These are phyloP conservation scores for Xenops minutus DNA, from an alignment of 2,797 vertebrate species.

Conservation along the genomic window DNA sequence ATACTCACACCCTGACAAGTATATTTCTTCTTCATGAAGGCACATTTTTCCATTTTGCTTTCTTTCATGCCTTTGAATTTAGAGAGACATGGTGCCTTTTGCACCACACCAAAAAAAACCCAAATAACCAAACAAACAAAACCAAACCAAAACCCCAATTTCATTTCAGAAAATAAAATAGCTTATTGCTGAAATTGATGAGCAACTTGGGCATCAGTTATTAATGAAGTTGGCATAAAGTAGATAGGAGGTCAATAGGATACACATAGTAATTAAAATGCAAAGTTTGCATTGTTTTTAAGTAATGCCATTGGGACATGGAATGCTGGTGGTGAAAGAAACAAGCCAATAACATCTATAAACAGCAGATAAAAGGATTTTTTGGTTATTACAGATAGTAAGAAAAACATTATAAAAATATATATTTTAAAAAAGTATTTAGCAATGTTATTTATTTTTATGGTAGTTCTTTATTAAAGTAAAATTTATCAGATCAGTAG, in stretches of 20 bases:
- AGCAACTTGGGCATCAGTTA: slow-evolving; percentile 6
- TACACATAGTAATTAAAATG: slow-evolving; percentile 45
- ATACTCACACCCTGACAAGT: background rate
- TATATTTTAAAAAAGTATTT: background rate
- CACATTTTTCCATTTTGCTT: background rate
- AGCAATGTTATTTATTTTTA: background rate
- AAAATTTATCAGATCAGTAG: background rate
- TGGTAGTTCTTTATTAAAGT: background rate
- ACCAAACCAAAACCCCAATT: background rate
- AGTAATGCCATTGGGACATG: background rate
- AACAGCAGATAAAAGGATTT: slow-evolving; percentile 37
- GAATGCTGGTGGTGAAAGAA: background rate
- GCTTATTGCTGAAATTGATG: slow-evolving; percentile 1
- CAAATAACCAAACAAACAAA: background rate
- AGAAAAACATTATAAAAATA: background rate
- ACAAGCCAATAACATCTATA: slow-evolving; percentile 6
- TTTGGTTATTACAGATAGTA: background rate
- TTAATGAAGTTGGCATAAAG: slow-evolving; percentile 34
- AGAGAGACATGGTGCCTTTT: background rate
- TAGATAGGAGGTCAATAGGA: slow-evolving; percentile 34
- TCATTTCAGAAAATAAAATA: background rate
- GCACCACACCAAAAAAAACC: background rate
- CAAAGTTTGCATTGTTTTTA: slow-evolving; percentile 58
- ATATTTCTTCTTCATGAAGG: background rate
- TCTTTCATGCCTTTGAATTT: background rate